Evolutionary conservation across 64 coral and sea anemone genomes (phyloP).

Genomic region (Porites australiensis): DNA sequence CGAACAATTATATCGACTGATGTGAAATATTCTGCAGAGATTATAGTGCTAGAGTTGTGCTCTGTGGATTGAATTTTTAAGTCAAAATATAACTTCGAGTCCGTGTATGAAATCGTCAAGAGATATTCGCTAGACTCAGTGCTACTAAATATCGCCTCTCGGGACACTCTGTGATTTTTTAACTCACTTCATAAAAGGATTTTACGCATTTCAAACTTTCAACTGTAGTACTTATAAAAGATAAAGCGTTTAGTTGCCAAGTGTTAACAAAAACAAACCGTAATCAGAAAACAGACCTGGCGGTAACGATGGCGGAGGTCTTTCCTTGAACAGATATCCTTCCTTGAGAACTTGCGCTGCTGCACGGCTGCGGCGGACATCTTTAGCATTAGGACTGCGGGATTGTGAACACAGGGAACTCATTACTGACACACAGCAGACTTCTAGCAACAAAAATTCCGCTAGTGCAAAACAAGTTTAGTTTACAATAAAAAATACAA

Average conservation of each 20-base stretch:
- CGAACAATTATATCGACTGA: too few species aligned
- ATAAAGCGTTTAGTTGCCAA: background rate
- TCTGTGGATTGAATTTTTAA: too few species aligned
- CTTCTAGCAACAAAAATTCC: background rate
- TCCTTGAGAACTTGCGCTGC: conserved; percentile 67
- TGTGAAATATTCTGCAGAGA: too few species aligned
- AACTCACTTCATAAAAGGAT: too few species aligned
- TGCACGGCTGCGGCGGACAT: conserved; percentile 53
- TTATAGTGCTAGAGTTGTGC: too few species aligned
- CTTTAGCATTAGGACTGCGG: conserved; percentile 39
- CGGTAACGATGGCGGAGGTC: conserved; percentile 30
- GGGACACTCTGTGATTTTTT: too few species aligned
- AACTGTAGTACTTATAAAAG: background rate
- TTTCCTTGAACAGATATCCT: conserved; percentile 69
- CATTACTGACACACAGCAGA: background rate
- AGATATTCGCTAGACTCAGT: too few species aligned
- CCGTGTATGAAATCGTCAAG: too few species aligned
- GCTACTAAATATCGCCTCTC: too few species aligned
- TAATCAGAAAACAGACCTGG: conserved; percentile 40
- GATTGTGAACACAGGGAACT: background rate
- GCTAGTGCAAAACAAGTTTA: background rate
- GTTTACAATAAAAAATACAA: background rate
- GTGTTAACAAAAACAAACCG: background rate
- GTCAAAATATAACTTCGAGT: too few species aligned
- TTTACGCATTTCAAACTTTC: too few species aligned